These are phyloP conservation scores for Girardia tigrina DNA, from an alignment of 2,888 invertebrate genomes.

Conservation along the genomic window DNA sequence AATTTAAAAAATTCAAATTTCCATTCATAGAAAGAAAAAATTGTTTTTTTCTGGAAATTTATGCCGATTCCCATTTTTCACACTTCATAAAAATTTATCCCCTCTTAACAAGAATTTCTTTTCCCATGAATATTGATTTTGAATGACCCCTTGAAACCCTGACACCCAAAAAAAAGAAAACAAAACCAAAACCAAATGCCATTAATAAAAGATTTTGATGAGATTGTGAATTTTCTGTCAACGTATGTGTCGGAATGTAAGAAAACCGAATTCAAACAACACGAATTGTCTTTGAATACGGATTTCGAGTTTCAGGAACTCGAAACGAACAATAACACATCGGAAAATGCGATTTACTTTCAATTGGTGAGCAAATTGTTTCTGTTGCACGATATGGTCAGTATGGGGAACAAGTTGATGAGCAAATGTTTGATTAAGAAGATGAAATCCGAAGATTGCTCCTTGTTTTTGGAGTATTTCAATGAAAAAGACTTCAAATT, in stretches of 20 bases:
- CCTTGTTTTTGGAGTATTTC: slow-evolving; percentile 3
- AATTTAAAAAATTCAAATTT: too few relatives aligned
- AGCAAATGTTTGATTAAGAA: slow-evolving; percentile 15
- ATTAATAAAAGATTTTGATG: background rate
- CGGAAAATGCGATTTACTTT: slow-evolving; percentile 13
- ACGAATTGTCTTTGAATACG: background rate
- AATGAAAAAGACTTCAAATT: background rate
- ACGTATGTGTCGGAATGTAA: slow-evolving; percentile 6
- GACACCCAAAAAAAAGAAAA: too few relatives aligned
- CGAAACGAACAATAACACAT: background rate
- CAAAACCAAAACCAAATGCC: background rate
- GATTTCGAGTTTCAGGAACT: background rate
- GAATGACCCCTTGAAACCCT: too few relatives aligned
- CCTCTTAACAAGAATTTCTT: too few relatives aligned
- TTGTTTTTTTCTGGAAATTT: too few relatives aligned
- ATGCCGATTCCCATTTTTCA: too few relatives aligned
- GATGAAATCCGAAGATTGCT: slow-evolving; percentile 6
- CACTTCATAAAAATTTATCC: too few relatives aligned
- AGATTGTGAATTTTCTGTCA: background rate
- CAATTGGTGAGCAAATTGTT: background rate
- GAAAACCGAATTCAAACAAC: background rate
- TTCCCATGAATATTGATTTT: too few relatives aligned
- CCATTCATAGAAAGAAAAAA: too few relatives aligned
- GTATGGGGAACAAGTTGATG: background rate
- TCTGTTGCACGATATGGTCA: background rate